Conservation (phyloP, 2,113 vertebrate species). For the Sturnus vulgaris region DNA sequence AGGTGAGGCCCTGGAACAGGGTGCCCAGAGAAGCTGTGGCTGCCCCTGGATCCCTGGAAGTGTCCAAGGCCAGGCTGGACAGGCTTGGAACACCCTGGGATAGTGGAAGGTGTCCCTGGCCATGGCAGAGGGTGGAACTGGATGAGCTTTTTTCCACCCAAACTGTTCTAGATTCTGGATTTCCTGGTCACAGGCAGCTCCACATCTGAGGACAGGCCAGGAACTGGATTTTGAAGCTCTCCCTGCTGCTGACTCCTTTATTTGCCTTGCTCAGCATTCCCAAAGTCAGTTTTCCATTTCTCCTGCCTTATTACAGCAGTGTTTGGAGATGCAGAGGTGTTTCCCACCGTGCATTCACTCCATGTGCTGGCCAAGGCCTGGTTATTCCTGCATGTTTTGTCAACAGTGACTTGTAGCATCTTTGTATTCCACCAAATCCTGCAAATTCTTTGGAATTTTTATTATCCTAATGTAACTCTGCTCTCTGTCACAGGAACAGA, state of each 20-base stretch:
- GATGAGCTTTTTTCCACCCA: background rate
- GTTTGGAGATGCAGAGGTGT: background rate
- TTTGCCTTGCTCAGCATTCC: background rate
- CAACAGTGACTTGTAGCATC: background rate
- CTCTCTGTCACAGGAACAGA: background rate
- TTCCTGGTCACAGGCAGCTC: background rate
- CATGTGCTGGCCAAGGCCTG: background rate
- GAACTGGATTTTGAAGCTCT: background rate
- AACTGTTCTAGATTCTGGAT: background rate
- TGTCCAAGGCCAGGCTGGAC: rapidly evolving
- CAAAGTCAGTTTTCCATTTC: background rate
- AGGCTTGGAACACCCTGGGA: rapidly evolving
- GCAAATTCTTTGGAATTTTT: background rate
- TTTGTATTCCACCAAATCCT: background rate
- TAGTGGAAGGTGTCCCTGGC: rapidly evolving
- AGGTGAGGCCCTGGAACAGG: background rate
- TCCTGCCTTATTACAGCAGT: background rate
- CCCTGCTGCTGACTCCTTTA: background rate
- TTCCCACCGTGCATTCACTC: background rate
- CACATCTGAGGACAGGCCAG: background rate
- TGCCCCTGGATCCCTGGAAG: background rate
- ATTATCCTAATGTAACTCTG: background rate
- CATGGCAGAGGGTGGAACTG: rapidly evolving
- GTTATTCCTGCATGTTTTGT: background rate
- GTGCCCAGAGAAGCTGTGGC: background rate